Conservation (phyloP, 2,888 invertebrate genomes). For the Eustalomyia histrio region DNA sequence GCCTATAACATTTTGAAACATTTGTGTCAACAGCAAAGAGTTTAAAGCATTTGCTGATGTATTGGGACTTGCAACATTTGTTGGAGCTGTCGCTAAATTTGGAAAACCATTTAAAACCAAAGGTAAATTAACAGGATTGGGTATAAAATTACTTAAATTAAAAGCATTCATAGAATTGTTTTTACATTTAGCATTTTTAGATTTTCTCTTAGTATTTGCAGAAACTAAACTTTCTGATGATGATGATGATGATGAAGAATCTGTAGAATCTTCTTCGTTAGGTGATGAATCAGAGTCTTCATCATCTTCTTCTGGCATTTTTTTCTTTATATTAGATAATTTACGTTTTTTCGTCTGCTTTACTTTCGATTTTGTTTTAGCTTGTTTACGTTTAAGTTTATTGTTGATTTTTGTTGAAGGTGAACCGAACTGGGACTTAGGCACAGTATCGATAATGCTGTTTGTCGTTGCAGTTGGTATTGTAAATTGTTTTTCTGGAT, state of each 20-base stretch:
- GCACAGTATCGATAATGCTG: constrained; percentile 3
- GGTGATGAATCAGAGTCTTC: constrained; percentile 53
- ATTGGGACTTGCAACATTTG: constrained; percentile 31
- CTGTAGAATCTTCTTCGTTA: constrained; percentile 42
- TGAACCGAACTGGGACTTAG: constrained; percentile 29
- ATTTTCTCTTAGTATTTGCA: constrained; percentile 31
- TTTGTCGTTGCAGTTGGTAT: constrained; percentile 49
- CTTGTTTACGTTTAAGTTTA: constrained; percentile 45
- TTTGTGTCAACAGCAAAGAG: constrained; percentile 62
- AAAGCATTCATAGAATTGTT: constrained; percentile 21
- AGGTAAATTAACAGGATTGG: constrained; percentile 43
- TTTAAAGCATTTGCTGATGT: constrained; percentile 62
- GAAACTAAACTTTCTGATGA: constrained; percentile 38
- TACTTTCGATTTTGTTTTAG: constrained; percentile 58
- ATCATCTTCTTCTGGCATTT: constrained; percentile 55
- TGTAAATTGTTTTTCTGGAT: constrained; percentile 67
- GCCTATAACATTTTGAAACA: constrained; percentile 61
- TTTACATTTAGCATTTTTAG: constrained; percentile 47
- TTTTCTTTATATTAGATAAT: constrained; percentile 40
- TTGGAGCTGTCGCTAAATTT: constrained; percentile 19
- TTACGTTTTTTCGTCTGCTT: constrained; percentile 54
- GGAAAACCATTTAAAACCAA: constrained; percentile 46
- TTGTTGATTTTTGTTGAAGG: background rate
- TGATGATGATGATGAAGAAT: constrained; percentile 45
- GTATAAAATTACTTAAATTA: constrained; percentile 19